Evolutionary conservation across 2,113 vertebrate genomes (phyloP).

Genomic region (Phrynosoma blainvillii): DNA sequence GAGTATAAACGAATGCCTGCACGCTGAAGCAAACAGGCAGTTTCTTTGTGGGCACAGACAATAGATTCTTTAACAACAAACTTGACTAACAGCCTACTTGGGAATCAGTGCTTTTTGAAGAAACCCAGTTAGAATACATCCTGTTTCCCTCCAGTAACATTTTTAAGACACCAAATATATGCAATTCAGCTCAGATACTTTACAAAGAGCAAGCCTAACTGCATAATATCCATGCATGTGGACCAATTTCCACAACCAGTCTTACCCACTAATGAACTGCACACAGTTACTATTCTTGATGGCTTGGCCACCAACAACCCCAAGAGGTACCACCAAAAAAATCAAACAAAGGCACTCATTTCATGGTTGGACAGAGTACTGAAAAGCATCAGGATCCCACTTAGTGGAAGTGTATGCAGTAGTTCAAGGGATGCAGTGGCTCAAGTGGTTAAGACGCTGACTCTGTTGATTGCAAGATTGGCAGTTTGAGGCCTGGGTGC

Average conservation of each 20-base stretch:
- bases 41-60: not conserved
- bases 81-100: not conserved
- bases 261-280: not conserved
- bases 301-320: not conserved
- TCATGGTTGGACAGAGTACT: not conserved
- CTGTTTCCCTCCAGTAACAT: not conserved
- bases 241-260: not conserved
- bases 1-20: not conserved
- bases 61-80: conserved; percentile 23
- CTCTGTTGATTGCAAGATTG: too few species aligned
- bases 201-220: not conserved
- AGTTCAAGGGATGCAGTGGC: too few species aligned
- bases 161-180: not conserved
- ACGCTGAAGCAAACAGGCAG: conserved; percentile 4
- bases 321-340: not conserved
- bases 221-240: not conserved
- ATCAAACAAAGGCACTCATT: not conserved
- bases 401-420: too few species aligned
- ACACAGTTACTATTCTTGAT: not conserved
- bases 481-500: too few species aligned
- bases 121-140: not conserved
- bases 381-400: too few species aligned
- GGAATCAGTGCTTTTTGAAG: not conserved
- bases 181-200: too few species aligned
- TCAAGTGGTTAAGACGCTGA: too few species aligned